A percentile compares a stretch with the other conserved stretches of the same genome.
These are phyloP conservation scores for Coelopa frigida DNA, from an alignment of 1,140 invertebrate genomes.

Conservation along the genomic window DNA sequence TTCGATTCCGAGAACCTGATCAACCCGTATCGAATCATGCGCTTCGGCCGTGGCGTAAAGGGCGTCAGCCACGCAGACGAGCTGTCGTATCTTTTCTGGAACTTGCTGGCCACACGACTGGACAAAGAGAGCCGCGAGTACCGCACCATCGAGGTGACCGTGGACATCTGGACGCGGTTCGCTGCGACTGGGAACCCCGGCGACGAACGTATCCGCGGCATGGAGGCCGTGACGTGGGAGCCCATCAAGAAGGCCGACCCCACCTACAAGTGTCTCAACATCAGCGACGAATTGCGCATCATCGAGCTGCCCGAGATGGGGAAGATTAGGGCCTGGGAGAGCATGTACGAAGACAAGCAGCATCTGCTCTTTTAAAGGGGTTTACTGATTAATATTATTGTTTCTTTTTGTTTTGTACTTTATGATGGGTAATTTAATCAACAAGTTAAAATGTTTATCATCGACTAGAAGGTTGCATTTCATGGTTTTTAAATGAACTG, in stretches of 20 bases:
- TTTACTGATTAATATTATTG: background rate
- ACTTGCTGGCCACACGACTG: slow-evolving; percentile 40
- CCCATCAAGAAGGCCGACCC: slow-evolving; percentile 31
- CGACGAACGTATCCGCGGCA: slow-evolving; percentile 29
- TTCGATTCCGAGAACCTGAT: slow-evolving; percentile 40
- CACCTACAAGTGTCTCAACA: slow-evolving; percentile 43
- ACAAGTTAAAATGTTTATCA: too few species aligned
- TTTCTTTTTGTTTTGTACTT: slow-evolving; percentile 2
- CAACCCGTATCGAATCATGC: slow-evolving; percentile 39
- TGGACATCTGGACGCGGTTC: slow-evolving; percentile 46
- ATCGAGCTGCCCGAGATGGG: slow-evolving; percentile 43
- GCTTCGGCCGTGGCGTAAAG: slow-evolving; percentile 34
- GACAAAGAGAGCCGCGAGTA: slow-evolving; percentile 38
- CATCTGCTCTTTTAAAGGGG: slow-evolving; percentile 24
- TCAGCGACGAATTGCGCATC: slow-evolving; percentile 40
- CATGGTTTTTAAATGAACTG: too few species aligned
- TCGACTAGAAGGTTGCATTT: too few species aligned
- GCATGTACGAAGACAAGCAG: slow-evolving; percentile 25
- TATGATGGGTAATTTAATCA: too few species aligned
- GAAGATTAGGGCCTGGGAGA: slow-evolving; percentile 44
- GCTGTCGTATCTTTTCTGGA: slow-evolving; percentile 54
- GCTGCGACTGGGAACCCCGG: slow-evolving; percentile 43
- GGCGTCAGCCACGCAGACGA: slow-evolving; percentile 57
- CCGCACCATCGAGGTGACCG: slow-evolving; percentile 37
- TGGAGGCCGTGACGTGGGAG: slow-evolving; percentile 31